A percentile compares a stretch with the other conserved stretches of the same genome.
Evolutionary conservation across 2,797 vertebrate genomes (phyloP).

Genomic region (Rousettus madagascariensis): DNA sequence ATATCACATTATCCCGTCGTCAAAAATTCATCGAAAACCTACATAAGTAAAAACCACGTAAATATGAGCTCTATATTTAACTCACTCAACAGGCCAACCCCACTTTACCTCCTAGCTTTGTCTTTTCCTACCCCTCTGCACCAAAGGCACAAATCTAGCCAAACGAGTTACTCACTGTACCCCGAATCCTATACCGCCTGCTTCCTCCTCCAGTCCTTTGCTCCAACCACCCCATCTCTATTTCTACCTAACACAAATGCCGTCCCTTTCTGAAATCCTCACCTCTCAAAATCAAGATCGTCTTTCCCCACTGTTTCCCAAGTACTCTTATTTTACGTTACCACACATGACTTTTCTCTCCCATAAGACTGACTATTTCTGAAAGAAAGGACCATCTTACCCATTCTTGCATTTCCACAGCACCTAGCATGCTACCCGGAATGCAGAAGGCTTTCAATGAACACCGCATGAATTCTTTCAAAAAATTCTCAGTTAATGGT

Average conservation of each 20-base stretch:
- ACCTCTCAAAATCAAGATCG: not conserved
- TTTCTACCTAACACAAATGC: not conserved
- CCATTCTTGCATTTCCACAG: not conserved
- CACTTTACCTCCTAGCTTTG: not conserved
- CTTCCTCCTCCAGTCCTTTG: not conserved
- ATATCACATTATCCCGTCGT: not conserved
- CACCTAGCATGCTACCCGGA: not conserved
- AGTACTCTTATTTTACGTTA: not conserved
- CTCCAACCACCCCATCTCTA: not conserved
- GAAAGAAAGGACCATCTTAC: not conserved
- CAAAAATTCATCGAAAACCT: slow-evolving; percentile 10
- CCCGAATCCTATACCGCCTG: not conserved
- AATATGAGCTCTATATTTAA: not conserved
- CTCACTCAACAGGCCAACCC: not conserved
- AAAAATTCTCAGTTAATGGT: not conserved
- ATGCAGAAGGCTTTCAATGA: not conserved
- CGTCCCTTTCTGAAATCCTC: not conserved
- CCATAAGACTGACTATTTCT: not conserved
- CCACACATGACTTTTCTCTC: not conserved
- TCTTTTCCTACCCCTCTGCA: not conserved
- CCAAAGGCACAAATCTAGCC: not conserved
- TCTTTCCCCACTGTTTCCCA: not conserved
- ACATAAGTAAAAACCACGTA: not conserved
- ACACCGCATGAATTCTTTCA: not conserved
- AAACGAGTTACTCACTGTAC: not conserved